phyloP scores from a whole-genome alignment of 2,888 invertebrate genomes.

The Gandaritis pyraliata region DNA sequence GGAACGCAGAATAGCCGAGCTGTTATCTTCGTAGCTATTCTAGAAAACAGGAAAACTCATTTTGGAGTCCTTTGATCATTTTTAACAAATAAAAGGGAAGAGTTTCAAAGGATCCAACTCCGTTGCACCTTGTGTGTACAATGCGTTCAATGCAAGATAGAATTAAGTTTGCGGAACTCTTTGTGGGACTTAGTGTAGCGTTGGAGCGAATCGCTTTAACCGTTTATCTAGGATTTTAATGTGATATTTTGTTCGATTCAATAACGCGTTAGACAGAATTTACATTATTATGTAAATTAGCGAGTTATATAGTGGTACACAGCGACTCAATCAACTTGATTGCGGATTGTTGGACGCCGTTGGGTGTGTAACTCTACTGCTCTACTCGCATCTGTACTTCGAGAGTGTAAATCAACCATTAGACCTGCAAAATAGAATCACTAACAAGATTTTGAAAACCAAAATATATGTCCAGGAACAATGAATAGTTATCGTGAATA shows the following conservation, averaged over 20 bases:
- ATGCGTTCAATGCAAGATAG: conserved; percentile 31
- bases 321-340: too few species aligned
- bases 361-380: too few species aligned
- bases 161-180: conserved; percentile 32
- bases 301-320: too few species aligned
- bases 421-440: too few species aligned
- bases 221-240: conserved; percentile 7
- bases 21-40: conserved; percentile 7
- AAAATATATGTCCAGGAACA: too few species aligned
- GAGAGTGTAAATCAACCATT: too few species aligned
- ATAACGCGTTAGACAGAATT: too few species aligned
- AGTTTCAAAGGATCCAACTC: conserved; percentile 29
- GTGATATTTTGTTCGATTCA: neutral
- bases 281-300: too few species aligned
- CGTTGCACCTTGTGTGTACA: conserved; percentile 34
- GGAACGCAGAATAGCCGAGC: neutral
- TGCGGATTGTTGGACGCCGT: too few species aligned
- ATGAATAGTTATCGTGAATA: too few species aligned
- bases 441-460: too few species aligned
- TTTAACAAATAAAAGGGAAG: conserved; percentile 47
- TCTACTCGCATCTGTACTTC: too few species aligned
- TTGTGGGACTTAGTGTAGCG: conserved; percentile 22
- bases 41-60: conserved; percentile 54
- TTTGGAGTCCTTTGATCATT: conserved; percentile 59
- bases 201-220: conserved; percentile 19